phyloP scores from a whole-genome alignment of 1,140 invertebrate genomes.

The Drosophila grimshawi region DNA sequence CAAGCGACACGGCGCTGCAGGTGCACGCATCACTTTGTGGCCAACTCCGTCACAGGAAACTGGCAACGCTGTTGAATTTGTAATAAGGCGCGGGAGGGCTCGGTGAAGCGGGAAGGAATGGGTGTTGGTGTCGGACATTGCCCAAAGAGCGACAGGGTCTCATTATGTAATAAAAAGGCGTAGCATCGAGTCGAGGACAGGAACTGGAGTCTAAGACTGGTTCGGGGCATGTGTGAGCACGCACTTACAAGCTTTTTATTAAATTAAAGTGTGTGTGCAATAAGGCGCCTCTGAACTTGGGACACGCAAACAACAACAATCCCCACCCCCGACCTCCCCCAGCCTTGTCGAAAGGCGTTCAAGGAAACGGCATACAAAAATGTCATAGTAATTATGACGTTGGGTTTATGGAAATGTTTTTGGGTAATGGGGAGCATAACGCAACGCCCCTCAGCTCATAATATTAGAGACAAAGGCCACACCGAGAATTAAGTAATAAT shows the following conservation, averaged over 20 bases:
- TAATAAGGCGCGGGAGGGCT: slow-evolving; percentile 54
- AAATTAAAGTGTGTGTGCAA: slow-evolving; percentile 76
- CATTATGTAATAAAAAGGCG: slow-evolving; percentile 80
- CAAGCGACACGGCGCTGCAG: slow-evolving; percentile 42
- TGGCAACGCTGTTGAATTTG: slow-evolving; percentile 65
- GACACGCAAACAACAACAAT: slow-evolving; percentile 48
- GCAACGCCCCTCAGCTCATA: slow-evolving; percentile 32
- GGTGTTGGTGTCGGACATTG: slow-evolving; percentile 44
- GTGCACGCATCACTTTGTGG: slow-evolving; percentile 65
- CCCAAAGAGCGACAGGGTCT: slow-evolving; percentile 43
- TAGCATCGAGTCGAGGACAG: slow-evolving; percentile 39
- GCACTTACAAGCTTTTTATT: slow-evolving; percentile 81
- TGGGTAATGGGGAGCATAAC: slow-evolving; percentile 41
- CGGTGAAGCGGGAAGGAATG: background rate
- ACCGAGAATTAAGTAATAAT: slow-evolving; percentile 16
- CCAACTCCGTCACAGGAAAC: slow-evolving; percentile 66
- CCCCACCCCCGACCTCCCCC: slow-evolving; percentile 2
- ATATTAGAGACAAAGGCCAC: slow-evolving; percentile 33
- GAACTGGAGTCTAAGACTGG: slow-evolving; percentile 6
- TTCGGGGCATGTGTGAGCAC: slow-evolving; percentile 55
- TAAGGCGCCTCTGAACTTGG: slow-evolving; percentile 72
- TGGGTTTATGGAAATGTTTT: slow-evolving; percentile 71
- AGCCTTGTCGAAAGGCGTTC: slow-evolving; percentile 37
- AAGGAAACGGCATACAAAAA: slow-evolving; percentile 60
- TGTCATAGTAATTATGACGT: slow-evolving; percentile 76